Evolutionary conservation across 1,140 invertebrate genomes (phyloP), one percentile per base, ranked within the genome.

Genomic region (Polyergus mexicanus): DNA sequence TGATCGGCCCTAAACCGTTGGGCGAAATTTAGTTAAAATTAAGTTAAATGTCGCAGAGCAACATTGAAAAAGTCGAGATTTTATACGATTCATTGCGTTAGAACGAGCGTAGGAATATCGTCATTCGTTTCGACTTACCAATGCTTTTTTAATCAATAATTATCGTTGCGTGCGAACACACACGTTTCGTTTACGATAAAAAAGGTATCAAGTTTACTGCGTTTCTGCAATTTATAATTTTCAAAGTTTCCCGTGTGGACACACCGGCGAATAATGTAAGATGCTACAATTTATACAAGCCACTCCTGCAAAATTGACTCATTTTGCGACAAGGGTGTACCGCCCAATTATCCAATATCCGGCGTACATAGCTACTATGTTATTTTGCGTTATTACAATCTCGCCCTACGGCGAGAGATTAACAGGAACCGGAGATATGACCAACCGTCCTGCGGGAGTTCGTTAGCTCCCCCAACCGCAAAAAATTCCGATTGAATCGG

Each of bases 361-460:
- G 78, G 78, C 60, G 68, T 62, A 60, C 68, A 47, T 28, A 83
- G 78, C 78, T 83, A 74, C 78, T 83, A 71, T 74, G 78, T 83
- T 83, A 83, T 83, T 83, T 83, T 83, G 78, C 78, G 78, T 68
- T 47, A 83, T 83, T 83, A 83, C 78, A 83, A 74, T 74, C n/a
- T 74, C 19, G 78, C 78, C 78, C 54, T 38, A 54, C 78, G 78
- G 78, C 78, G 68, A 60, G 35, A 58, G 54, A 74, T 68, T 83
- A 74, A 83, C 54, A 83, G 78, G 68, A 62, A 44, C 78, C 47
- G 65, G 88, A 86, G 65, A 86, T 88, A 86, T 38, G 71, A 35
- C 44, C 47, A 41, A 66, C 8, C 54, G 47, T 25, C 16, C 35
- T 32, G 68, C 58, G 47, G 47, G 58, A 56, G 32, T 83, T 76